Evolutionary conservation across 2,888 invertebrate species (phyloP).

Genomic region (Baronia brevicornis): DNA sequence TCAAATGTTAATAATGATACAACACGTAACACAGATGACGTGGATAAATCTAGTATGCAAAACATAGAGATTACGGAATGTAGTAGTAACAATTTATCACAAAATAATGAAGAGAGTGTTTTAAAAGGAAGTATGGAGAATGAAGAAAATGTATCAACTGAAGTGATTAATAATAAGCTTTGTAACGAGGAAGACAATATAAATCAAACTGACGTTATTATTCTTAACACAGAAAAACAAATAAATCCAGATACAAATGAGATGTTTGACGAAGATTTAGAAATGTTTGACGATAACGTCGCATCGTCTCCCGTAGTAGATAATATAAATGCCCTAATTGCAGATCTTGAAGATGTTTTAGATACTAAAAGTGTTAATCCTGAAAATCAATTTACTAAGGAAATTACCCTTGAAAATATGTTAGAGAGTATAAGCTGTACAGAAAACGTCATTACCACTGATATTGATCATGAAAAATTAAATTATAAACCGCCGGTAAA

Average conservation of each 20-base stretch:
- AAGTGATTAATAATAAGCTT: too few species aligned
- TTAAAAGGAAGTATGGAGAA: constrained; percentile 2
- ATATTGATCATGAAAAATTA: too few species aligned
- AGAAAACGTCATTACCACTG: too few species aligned
- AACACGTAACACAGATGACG: too few species aligned
- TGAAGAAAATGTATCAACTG: constrained; percentile 7
- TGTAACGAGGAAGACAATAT: constrained; percentile 4
- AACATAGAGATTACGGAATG: too few species aligned
- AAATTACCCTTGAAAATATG: constrained; percentile 42
- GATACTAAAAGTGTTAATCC: constrained; percentile 31
- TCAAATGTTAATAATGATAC: too few species aligned
- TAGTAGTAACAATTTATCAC: too few species aligned
- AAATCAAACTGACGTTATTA: constrained; percentile 1
- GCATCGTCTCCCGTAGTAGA: constrained; percentile 45
- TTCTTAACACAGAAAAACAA: constrained; percentile 8
- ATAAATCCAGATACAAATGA: constrained; percentile 22
- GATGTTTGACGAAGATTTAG: constrained; percentile 44
- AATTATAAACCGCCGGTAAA: too few species aligned
- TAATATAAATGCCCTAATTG: constrained; percentile 56
- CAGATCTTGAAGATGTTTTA: constrained; percentile 49
- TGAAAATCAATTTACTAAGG: constrained; percentile 36
- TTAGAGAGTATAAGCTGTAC: constrained; percentile 34
- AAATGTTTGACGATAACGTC: constrained; percentile 52
- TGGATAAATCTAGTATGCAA: too few species aligned
- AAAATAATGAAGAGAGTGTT: constrained; percentile 16